Evolutionary conservation across 2,888 invertebrate species (phyloP).

Genomic region (Lithosia quadra): DNA sequence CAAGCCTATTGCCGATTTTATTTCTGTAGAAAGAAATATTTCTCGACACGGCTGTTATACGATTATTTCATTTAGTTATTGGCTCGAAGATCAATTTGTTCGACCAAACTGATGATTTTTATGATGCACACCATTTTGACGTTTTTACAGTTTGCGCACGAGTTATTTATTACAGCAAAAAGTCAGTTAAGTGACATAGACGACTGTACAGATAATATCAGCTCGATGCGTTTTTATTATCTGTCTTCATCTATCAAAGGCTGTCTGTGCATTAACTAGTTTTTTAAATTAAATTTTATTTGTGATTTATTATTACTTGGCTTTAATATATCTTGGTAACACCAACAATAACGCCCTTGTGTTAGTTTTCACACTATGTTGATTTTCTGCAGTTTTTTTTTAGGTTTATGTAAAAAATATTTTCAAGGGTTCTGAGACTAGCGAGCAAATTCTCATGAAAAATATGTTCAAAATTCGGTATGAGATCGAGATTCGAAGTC

Average conservation of each 20-base stretch:
- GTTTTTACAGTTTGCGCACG: constrained; percentile 59
- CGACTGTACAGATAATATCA: constrained; percentile 51
- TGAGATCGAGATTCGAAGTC: too few relatives aligned
- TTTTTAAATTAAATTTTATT: constrained; percentile 46
- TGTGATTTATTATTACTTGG: constrained; percentile 21
- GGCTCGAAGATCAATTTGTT: constrained; percentile 32
- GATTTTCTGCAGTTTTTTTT: too few relatives aligned
- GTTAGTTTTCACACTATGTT: not conserved
- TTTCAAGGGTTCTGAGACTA: too few relatives aligned
- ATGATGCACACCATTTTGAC: constrained; percentile 46
- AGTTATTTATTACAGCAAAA: constrained; percentile 65
- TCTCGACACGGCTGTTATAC: not conserved
- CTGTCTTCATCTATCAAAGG: constrained; percentile 57
- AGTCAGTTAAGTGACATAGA: constrained; percentile 53
- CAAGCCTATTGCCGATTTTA: not conserved
- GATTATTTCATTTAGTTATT: constrained; percentile 17
- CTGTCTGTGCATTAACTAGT: constrained; percentile 4
- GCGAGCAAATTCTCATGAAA: too few relatives aligned
- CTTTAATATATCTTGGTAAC: not conserved
- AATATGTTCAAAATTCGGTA: too few relatives aligned
- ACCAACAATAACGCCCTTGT: not conserved
- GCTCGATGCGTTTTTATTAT: constrained; percentile 50
- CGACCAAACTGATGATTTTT: constrained; percentile 49
- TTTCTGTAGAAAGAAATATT: not conserved
- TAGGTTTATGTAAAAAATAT: too few relatives aligned